Evolutionary conservation across 2,888 invertebrate species (phyloP).

Genomic region (Lordiphosa fenestrarum): DNA sequence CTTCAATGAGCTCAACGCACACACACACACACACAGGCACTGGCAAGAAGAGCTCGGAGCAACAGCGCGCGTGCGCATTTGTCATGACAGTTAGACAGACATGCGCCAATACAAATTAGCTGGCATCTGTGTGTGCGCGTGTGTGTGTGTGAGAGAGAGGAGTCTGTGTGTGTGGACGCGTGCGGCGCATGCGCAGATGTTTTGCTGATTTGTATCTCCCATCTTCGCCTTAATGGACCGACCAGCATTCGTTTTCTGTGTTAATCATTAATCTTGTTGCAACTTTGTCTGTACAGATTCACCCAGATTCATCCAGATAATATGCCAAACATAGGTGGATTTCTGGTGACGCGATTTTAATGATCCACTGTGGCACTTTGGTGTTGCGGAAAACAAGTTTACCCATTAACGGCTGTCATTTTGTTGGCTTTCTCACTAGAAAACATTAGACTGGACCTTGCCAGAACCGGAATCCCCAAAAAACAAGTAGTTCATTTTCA

Average conservation of each 20-base stretch:
- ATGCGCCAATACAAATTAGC: slow-evolving; percentile 48
- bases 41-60: slow-evolving; percentile 9
- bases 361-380: slow-evolving; percentile 37
- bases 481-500: too few species aligned
- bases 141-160: slow-evolving; percentile 12
- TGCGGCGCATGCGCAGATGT: slow-evolving; percentile 58
- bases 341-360: slow-evolving; percentile 13
- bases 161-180: slow-evolving; percentile 27
- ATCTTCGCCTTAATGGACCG: too few species aligned
- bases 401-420: slow-evolving; percentile 38
- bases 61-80: slow-evolving; percentile 52
- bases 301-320: too few species aligned
- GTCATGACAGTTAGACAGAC: slow-evolving; percentile 46
- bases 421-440: too few species aligned
- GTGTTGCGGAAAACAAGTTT: slow-evolving; percentile 46
- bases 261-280: not conserved
- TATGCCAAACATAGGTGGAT: too few species aligned
- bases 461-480: too few species aligned
- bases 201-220: slow-evolving; percentile 3
- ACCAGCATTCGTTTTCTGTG: not conserved
- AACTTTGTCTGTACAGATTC: too few species aligned
- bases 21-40: not conserved
- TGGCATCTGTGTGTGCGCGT: slow-evolving; percentile 12
- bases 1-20: slow-evolving; percentile 16
- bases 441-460: too few species aligned